These are phyloP conservation scores for Caerostris extrusa DNA, from an alignment of 1,140 invertebrate genomes.

Conservation along the genomic window DNA sequence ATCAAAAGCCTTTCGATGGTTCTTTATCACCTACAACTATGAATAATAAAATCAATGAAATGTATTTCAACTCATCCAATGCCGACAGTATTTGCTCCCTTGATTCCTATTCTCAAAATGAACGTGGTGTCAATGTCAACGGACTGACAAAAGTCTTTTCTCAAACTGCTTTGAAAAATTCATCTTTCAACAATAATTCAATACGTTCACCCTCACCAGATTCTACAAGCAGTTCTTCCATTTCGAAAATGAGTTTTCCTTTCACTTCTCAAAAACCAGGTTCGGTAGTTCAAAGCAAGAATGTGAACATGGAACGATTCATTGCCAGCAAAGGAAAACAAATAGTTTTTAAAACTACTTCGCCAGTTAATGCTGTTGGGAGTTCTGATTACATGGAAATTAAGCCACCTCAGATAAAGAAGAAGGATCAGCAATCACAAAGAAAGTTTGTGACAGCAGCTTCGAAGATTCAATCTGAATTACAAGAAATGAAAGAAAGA, in stretches of 20 bases:
- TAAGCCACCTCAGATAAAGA: slow-evolving; percentile 71
- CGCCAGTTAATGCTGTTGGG: not conserved
- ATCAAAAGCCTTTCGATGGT: not conserved
- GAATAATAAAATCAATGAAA: slow-evolving; percentile 51
- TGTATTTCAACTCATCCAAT: slow-evolving; percentile 63
- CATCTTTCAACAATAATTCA: not conserved
- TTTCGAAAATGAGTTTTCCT: slow-evolving; percentile 49
- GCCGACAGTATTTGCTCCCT: slow-evolving; percentile 58
- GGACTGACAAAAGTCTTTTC: slow-evolving; percentile 31
- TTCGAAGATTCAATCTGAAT: slow-evolving; percentile 67
- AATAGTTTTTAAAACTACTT: slow-evolving; percentile 59
- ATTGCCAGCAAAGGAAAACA: slow-evolving; percentile 67
- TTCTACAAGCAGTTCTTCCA: slow-evolving; percentile 57
- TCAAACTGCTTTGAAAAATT: slow-evolving; percentile 24
- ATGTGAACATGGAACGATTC: slow-evolving; percentile 70
- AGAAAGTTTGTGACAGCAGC: slow-evolving; percentile 55
- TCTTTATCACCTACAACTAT: slow-evolving; percentile 18
- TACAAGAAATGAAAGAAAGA: slow-evolving; percentile 72
- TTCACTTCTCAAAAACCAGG: not conserved
- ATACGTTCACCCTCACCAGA: slow-evolving; percentile 45
- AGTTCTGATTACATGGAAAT: slow-evolving; percentile 58
- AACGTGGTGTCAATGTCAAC: slow-evolving; percentile 17
- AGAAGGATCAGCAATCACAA: slow-evolving; percentile 49
- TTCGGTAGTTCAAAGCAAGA: slow-evolving; percentile 4
- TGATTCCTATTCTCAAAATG: slow-evolving; percentile 65